Evolutionary conservation across 2,888 invertebrate genomes (phyloP).

Genomic region (Acanthosepion lycidas): DNA sequence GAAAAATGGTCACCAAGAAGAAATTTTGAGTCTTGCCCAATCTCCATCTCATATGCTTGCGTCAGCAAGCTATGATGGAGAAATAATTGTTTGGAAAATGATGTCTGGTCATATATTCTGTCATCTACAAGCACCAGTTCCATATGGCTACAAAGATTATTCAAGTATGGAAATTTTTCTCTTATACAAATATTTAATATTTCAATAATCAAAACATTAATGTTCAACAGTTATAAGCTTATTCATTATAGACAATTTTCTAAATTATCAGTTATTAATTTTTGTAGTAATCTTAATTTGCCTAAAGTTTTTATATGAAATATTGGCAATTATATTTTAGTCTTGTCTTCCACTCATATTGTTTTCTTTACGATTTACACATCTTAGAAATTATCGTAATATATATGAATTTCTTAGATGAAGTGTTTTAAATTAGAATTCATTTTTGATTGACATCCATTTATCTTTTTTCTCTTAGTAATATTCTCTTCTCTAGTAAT

Average conservation of each 20-base stretch:
- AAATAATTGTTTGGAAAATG: conserved; percentile 75
- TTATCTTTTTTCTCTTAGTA: too few species aligned
- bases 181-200: neutral
- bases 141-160: conserved; percentile 66
- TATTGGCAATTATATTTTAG: too few species aligned
- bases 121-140: conserved; percentile 68
- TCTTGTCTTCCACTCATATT: too few species aligned
- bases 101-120: conserved; percentile 75
- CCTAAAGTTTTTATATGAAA: too few species aligned
- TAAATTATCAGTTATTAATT: too few species aligned
- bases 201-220: neutral
- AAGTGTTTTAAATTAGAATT: too few species aligned
- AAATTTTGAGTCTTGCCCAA: conserved; percentile 73
- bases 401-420: too few species aligned
- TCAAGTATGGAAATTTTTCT: conserved; percentile 61
- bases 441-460: too few species aligned
- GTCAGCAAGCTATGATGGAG: conserved; percentile 74
- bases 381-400: too few species aligned
- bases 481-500: too few species aligned
- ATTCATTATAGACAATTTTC: neutral
- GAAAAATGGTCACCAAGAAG: conserved; percentile 74
- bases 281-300: too few species aligned
- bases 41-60: conserved; percentile 74
- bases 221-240: neutral
- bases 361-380: too few species aligned